Evolutionary conservation across 92 coral and sea anemone genomes (phyloP).

Genomic region (Montipora capitata): DNA sequence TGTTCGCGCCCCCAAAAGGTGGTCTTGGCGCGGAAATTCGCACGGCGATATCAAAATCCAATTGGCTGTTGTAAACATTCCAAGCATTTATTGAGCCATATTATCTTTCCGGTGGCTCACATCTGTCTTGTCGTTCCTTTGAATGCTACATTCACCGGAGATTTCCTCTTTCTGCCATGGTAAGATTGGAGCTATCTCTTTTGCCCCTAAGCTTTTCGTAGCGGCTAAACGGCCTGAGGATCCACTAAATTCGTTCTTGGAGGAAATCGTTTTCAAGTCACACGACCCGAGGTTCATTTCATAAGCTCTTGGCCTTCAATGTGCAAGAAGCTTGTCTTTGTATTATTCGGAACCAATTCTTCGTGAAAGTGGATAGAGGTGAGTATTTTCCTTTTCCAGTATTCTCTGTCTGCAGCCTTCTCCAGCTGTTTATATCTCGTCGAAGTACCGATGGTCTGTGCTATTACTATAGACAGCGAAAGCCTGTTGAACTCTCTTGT

Average conservation of each 20-base stretch:
- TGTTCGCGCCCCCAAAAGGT: slow-evolving; percentile 27
- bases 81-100: slow-evolving; percentile 72
- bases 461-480: not conserved
- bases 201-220: not conserved
- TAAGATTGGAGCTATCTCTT: not conserved
- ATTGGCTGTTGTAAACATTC: slow-evolving; percentile 86
- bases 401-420: too few species aligned
- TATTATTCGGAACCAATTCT: not conserved
- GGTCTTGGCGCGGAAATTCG: slow-evolving; percentile 90
- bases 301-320: not conserved
- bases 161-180: not conserved
- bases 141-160: not conserved
- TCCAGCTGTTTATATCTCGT: too few species aligned
- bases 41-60: slow-evolving; percentile 33
- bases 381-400: not conserved
- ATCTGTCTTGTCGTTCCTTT: not conserved
- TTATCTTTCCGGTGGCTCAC: slow-evolving; percentile 87
- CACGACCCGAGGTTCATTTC: not conserved
- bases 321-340: slow-evolving; percentile 12
- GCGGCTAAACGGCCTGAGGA: not conserved
- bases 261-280: not conserved
- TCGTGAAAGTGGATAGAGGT: not conserved
- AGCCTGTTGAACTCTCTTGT: not conserved
- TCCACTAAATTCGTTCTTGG: not conserved
- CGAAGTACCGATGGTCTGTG: too few species aligned